phyloP scores from a whole-genome alignment of 1,140 invertebrate genomes.

The Augochlora pura region DNA sequence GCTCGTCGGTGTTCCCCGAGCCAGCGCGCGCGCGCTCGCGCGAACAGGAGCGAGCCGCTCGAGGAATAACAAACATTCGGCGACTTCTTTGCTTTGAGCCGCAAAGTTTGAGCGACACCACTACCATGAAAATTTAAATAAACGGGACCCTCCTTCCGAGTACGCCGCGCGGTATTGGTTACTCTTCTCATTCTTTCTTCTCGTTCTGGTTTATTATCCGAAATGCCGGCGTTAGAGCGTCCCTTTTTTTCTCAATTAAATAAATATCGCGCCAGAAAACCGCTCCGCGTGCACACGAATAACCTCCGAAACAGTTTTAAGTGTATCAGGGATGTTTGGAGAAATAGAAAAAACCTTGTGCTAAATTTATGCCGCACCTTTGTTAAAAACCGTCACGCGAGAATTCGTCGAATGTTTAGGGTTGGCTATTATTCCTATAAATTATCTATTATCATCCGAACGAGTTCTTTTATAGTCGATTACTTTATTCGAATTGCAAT shows the following conservation, averaged over 20 bases:
- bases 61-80: conserved; percentile 59
- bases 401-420: no score
- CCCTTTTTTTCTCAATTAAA: conserved; percentile 14
- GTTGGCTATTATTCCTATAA: no score
- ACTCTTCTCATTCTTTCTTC: conserved; percentile 14
- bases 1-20: neutral
- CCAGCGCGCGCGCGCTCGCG: no score
- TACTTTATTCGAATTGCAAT: no score
- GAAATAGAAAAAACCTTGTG: no score
- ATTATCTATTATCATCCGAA: no score
- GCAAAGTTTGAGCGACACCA: conserved; percentile 16
- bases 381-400: no score
- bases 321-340: no score
- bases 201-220: conserved; percentile 49
- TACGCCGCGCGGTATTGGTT: neutral
- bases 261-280: neutral
- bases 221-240: conserved; percentile 22
- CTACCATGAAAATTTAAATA: conserved; percentile 51
- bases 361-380: no score
- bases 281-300: no score
- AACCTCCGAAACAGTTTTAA: no score
- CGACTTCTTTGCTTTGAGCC: conserved; percentile 20
- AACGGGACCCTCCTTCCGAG: conserved; percentile 42
- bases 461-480: no score
- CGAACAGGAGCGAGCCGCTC: conserved; percentile 2